Conservation (phyloP, 2,888 invertebrate genomes). For the Acanthosepion pharaonis region DNA sequence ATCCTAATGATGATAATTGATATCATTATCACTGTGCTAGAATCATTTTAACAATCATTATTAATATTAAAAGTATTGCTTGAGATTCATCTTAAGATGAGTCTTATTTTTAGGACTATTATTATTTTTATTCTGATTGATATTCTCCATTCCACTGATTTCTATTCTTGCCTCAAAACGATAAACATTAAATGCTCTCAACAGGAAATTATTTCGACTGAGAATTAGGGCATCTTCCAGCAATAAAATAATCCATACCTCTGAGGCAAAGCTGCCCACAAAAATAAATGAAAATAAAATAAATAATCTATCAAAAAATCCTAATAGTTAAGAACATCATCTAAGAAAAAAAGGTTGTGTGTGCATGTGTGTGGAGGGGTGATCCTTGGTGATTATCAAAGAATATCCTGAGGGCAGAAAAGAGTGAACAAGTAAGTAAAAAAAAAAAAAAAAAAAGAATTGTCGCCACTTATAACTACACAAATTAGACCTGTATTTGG, state of each 20-base stretch:
- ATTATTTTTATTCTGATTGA: background rate
- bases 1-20: no score
- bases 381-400: background rate
- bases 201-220: slow-evolving; percentile 33
- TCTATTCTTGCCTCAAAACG: slow-evolving; percentile 11
- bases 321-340: background rate
- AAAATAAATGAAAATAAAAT: background rate
- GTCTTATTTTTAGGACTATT: background rate
- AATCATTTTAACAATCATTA: background rate
- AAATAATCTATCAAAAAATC: background rate
- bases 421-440: background rate
- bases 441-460: background rate
- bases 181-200: slow-evolving; percentile 17
- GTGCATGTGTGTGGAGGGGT: background rate
- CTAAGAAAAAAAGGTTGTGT: background rate
- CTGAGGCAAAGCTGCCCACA: background rate
- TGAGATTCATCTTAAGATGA: background rate
- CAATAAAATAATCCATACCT: slow-evolving; percentile 33
- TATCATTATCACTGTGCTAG: background rate
- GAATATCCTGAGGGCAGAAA: slow-evolving; percentile 1
- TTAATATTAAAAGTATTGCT: background rate
- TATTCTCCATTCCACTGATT: background rate
- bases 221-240: slow-evolving; percentile 33
- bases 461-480: slow-evolving; percentile 33
- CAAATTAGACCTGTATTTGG: background rate